These are phyloP conservation scores for Athetis lepigone DNA, from an alignment of 2,888 invertebrate species.

Conservation along the genomic window DNA sequence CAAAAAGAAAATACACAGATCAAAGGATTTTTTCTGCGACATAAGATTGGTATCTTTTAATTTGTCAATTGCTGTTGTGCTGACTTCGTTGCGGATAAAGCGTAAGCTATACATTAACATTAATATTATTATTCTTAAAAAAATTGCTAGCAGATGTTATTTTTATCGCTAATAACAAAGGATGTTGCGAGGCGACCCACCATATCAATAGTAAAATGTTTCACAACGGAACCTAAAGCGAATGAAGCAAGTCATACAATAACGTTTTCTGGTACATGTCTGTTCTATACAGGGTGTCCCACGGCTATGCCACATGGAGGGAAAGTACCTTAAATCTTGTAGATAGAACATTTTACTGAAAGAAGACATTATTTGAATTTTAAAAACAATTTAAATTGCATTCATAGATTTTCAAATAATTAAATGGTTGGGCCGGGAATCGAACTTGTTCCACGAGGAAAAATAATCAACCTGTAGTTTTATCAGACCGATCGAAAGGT, in stretches of 20 bases:
- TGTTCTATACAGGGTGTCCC: too few species aligned
- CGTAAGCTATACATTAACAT: slow-evolving; percentile 22
- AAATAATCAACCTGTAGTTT: too few species aligned
- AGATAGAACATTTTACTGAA: too few species aligned
- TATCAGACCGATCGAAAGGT: too few species aligned
- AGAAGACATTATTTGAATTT: too few species aligned
- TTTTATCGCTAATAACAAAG: slow-evolving; percentile 74
- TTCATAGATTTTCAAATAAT: too few species aligned
- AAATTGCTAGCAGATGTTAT: slow-evolving; percentile 61
- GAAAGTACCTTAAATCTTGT: too few species aligned
- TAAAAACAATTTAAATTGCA: too few species aligned
- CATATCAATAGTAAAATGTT: slow-evolving; percentile 70
- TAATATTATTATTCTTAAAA: slow-evolving; percentile 36
- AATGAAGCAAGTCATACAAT: slow-evolving; percentile 37
- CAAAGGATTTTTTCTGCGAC: not conserved
- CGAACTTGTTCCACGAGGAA: too few species aligned
- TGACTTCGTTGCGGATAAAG: slow-evolving; percentile 9
- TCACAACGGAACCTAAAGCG: slow-evolving; percentile 62
- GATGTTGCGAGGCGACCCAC: slow-evolving; percentile 68
- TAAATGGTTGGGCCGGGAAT: too few species aligned
- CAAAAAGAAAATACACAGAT: not conserved
- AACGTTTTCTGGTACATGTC: slow-evolving; percentile 7
- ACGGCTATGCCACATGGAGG: too few species aligned
- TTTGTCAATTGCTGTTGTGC: slow-evolving; percentile 5
- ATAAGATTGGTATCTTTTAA: too few species aligned